Evolutionary conservation across 2,113 vertebrate genomes (phyloP).

Genomic region (Brachirus orientalis): DNA sequence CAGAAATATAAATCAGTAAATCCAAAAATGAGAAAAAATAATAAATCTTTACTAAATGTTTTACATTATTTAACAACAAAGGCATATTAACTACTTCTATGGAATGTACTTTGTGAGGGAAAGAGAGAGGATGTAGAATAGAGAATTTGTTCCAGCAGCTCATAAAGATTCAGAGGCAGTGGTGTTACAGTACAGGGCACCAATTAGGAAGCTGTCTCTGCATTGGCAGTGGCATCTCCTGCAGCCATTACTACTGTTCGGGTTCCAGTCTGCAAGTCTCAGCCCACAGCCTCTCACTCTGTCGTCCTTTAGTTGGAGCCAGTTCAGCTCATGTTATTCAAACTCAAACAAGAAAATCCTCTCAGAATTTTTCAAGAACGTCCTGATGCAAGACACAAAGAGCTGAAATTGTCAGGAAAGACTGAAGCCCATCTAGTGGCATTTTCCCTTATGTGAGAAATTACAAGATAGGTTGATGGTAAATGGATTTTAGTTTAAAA

Average conservation of each 20-base stretch:
- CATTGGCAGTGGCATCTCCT: constrained; percentile 41
- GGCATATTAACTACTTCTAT: not conserved
- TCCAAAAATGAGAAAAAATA: too few relatives aligned
- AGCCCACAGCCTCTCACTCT: constrained; percentile 43
- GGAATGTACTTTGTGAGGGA: constrained; percentile 15
- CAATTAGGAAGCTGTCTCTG: constrained; percentile 70
- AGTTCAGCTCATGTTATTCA: constrained; percentile 40
- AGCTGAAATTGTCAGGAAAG: constrained; percentile 6
- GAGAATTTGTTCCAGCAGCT: constrained; percentile 52
- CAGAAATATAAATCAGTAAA: constrained; percentile 12
- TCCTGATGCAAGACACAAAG: constrained; percentile 20
- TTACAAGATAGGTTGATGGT: not conserved
- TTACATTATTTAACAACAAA: constrained; percentile 7
- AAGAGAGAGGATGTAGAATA: not conserved
- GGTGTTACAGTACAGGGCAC: constrained; percentile 61
- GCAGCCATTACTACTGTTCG: constrained; percentile 55
- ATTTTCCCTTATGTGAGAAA: not conserved
- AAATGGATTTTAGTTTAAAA: not conserved
- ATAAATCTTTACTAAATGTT: constrained; percentile 23
- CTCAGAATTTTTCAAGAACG: constrained; percentile 16
- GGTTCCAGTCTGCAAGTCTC: constrained; percentile 57
- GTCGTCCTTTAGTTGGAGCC: constrained; percentile 30
- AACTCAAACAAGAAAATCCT: constrained; percentile 41
- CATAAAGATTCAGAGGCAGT: constrained; percentile 52
- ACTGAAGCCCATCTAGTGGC: not conserved